phyloP scores from a whole-genome alignment of 2,797 vertebrate genomes.

The Spea hammondii region DNA sequence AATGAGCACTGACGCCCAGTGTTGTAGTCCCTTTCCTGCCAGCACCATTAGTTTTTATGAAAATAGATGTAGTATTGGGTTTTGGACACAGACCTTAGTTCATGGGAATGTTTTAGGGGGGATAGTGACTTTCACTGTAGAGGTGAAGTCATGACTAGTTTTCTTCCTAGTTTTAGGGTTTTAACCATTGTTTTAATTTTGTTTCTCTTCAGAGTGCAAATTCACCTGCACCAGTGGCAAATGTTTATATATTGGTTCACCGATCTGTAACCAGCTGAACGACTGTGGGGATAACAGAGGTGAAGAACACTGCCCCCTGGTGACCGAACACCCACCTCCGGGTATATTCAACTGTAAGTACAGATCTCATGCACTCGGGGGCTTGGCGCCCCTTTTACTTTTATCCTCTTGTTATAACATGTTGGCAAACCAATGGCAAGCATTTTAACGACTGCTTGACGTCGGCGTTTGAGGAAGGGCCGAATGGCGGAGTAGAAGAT shows the following conservation, averaged over 20 bases:
- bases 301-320: constrained; percentile 92
- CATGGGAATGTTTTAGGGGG: too few relatives aligned
- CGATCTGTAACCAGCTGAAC: constrained; percentile 96
- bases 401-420: too few relatives aligned
- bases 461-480: too few relatives aligned
- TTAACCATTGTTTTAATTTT: neutral
- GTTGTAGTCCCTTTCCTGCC: too few relatives aligned
- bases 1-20: too few relatives aligned
- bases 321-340: constrained; percentile 90
- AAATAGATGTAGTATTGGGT: too few relatives aligned
- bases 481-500: neutral
- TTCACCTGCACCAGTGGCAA: constrained; percentile 96
- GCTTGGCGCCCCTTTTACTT: too few relatives aligned
- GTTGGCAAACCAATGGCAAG: too few relatives aligned
- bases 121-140: neutral
- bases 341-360: constrained; percentile 94
- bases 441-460: too few relatives aligned
- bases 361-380: too few relatives aligned
- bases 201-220: constrained; percentile 85
- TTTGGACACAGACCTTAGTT: too few relatives aligned
- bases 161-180: neutral
- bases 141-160: neutral
- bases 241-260: constrained; percentile 89
- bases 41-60: too few relatives aligned
- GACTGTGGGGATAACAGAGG: constrained; percentile 97